These are phyloP conservation scores for Aphodius granarius DNA, from an alignment of 2,888 invertebrate species.

Conservation along the genomic window DNA sequence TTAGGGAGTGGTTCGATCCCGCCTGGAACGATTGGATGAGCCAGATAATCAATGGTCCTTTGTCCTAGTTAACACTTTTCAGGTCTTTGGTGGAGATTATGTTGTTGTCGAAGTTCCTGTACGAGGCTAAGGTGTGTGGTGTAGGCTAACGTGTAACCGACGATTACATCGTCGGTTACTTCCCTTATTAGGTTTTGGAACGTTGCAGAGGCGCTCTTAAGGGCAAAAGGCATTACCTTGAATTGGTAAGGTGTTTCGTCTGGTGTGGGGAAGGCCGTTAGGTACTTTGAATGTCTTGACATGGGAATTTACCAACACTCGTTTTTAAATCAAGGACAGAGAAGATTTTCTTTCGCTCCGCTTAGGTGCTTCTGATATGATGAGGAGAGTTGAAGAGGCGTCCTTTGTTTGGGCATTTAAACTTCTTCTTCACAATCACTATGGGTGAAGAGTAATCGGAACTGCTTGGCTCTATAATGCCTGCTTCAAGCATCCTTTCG, in stretches of 20 bases:
- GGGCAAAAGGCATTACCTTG: slow-evolving; percentile 39
- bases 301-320: slow-evolving; percentile 44
- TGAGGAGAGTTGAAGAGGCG: slow-evolving; percentile 31
- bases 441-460: slow-evolving; percentile 28
- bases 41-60: slow-evolving; percentile 12
- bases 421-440: slow-evolving; percentile 32
- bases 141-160: slow-evolving; percentile 33
- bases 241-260: slow-evolving; percentile 39
- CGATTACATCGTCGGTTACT: slow-evolving; percentile 31
- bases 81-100: slow-evolving; percentile 11
- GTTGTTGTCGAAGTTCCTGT: slow-evolving; percentile 29
- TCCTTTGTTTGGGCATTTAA: slow-evolving; percentile 28
- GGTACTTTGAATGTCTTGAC: slow-evolving; percentile 27
- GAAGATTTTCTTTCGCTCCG: slow-evolving; percentile 36
- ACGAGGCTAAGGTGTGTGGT: slow-evolving; percentile 30
- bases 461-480: slow-evolving; percentile 32
- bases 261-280: slow-evolving; percentile 40
- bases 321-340: slow-evolving; percentile 40
- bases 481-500: slow-evolving; percentile 32
- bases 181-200: slow-evolving; percentile 40
- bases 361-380: slow-evolving; percentile 37
- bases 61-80: slow-evolving; percentile 18
- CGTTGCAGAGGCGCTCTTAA: slow-evolving; percentile 38
- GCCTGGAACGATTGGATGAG: slow-evolving; percentile 5
- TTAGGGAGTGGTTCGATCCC: slow-evolving; percentile 7